Conservation (phyloP, 1,140 invertebrate genomes). For the Zaprionus nigranus region DNA sequence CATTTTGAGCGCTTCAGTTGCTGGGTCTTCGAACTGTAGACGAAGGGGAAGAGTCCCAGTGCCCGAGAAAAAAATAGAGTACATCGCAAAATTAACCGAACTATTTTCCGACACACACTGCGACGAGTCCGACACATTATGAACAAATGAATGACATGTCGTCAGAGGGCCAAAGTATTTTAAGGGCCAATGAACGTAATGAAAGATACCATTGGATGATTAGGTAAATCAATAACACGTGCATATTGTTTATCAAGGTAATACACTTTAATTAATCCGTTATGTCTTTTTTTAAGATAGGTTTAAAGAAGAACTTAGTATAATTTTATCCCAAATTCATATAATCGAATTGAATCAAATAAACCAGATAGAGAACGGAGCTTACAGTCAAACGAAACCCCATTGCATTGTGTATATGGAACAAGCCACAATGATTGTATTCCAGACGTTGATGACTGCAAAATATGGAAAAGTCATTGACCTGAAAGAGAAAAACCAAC, state of each 20-base stretch:
- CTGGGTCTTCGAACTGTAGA: constrained; percentile 23
- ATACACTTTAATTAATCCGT: neutral
- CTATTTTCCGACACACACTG: constrained; percentile 28
- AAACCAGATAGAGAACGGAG: constrained; percentile 47
- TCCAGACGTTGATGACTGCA: constrained; percentile 30
- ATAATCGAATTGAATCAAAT: neutral
- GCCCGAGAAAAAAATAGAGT: constrained; percentile 48
- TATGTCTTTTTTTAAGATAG: neutral
- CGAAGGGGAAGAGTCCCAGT: constrained; percentile 56
- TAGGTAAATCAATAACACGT: constrained; percentile 11
- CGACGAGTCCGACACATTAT: constrained; percentile 36
- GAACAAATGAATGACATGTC: neutral
- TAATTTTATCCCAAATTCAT: too few species aligned
- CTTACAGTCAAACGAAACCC: constrained; percentile 49
- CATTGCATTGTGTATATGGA: constrained; percentile 46
- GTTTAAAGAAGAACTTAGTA: too few species aligned
- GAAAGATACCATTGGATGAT: neutral
- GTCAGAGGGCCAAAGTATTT: too few species aligned
- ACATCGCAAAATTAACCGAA: constrained; percentile 18
- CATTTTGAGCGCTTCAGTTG: constrained; percentile 46
- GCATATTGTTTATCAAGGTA: neutral
- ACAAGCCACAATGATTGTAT: constrained; percentile 43
- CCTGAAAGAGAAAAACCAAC: neutral
- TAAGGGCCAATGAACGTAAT: neutral
- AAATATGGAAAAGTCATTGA: constrained; percentile 38